These are phyloP conservation scores for Neotragus pygmaeus DNA, from an alignment of 2,113 vertebrate species.

Conservation along the genomic window DNA sequence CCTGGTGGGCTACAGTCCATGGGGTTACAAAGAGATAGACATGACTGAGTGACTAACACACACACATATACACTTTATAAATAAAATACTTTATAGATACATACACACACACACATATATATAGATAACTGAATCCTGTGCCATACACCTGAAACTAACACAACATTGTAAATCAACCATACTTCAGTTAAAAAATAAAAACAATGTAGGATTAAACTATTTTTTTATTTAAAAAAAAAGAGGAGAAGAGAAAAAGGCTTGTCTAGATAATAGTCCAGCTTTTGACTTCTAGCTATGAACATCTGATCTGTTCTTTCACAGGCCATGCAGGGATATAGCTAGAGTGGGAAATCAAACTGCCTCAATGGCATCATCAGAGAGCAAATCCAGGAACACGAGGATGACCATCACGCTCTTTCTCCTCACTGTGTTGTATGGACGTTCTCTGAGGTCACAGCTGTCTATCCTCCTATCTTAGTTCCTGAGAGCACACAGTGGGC, in stretches of 20 bases:
- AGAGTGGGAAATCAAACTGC: not conserved
- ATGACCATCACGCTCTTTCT: rapidly evolving
- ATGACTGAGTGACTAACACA: not conserved
- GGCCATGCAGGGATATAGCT: not conserved
- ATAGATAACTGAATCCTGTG: not conserved
- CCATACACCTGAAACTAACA: not conserved
- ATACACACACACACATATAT: not conserved
- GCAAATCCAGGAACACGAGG: rapidly evolving
- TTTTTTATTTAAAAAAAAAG: not conserved
- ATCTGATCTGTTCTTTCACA: not conserved
- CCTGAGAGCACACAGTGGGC: not conserved
- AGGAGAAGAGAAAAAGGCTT: not conserved
- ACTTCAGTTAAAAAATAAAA: not conserved
- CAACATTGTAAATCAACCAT: not conserved
- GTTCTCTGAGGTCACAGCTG: not conserved
- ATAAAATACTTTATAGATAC: not conserved
- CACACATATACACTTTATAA: not conserved
- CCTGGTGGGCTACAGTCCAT: not conserved
- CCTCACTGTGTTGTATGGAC: rapidly evolving
- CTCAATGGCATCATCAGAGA: not conserved
- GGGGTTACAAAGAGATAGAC: not conserved
- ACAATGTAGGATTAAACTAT: not conserved
- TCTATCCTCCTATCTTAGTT: not conserved
- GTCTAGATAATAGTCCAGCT: not conserved
- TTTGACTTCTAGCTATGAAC: not conserved